These are phyloP conservation scores for Rotaria sp. DNA, from an alignment of 2,888 invertebrate genomes.

Conservation along the genomic window DNA sequence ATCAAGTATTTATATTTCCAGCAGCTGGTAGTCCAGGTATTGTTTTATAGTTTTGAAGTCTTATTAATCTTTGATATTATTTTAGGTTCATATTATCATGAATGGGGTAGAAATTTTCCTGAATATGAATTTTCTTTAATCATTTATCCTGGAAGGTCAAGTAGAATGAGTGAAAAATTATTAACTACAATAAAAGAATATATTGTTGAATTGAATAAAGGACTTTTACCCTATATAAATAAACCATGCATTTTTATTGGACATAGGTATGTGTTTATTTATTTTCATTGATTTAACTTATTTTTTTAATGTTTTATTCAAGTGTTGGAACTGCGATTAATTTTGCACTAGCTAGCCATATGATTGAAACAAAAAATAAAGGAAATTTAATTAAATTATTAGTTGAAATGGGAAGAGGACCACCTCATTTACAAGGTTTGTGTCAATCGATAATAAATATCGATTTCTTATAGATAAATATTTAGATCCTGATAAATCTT, in stretches of 20 bases:
- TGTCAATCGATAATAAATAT: too few relatives aligned
- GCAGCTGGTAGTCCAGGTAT: too few relatives aligned
- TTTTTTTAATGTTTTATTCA: neutral
- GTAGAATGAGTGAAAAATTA: neutral
- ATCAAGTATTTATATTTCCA: too few relatives aligned
- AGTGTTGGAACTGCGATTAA: neutral
- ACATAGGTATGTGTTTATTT: neutral
- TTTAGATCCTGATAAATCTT: neutral
- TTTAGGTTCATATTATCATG: neutral
- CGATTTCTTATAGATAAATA: too few relatives aligned
- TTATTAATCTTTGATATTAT: too few relatives aligned
- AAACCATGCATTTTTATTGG: constrained; percentile 30
- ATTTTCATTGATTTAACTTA: neutral
- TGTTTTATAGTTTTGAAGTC: too few relatives aligned
- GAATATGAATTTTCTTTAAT: neutral
- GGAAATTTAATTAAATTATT: neutral
- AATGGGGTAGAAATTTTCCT: neutral
- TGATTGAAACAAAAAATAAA: neutral
- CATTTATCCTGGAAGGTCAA: neutral
- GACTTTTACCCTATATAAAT: neutral
- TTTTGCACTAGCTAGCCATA: constrained; percentile 5
- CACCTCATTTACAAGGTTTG: neutral
- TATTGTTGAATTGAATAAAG: neutral
- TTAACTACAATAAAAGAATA: neutral
- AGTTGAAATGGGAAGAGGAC: neutral